These are phyloP conservation scores for Ellobius talpinus DNA, from an alignment of 2,113 vertebrate genomes.

Conservation along the genomic window DNA sequence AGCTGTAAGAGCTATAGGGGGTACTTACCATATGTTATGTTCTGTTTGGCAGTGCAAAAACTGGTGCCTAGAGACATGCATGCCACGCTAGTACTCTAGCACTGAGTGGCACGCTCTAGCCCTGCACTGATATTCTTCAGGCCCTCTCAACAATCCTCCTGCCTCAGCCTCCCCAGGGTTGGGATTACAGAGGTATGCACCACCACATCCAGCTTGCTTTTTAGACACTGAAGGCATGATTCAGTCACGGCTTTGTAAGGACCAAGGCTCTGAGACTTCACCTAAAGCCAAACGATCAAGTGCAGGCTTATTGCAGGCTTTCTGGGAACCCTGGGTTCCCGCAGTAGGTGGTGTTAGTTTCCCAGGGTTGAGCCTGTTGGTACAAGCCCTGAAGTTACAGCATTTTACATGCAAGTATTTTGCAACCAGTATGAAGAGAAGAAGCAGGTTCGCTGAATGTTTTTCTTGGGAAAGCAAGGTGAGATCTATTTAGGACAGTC, in stretches of 20 bases:
- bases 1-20: not conserved
- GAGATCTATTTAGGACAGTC: not conserved
- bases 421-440: constrained; percentile 33
- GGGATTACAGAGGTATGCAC: not conserved
- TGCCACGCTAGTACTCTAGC: not conserved
- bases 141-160: not conserved
- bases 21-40: not conserved
- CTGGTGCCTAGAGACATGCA: not conserved
- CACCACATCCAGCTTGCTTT: not conserved
- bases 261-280: not conserved
- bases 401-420: constrained; percentile 36
- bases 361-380: constrained; percentile 55
- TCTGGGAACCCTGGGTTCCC: not conserved
- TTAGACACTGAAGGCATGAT: not conserved
- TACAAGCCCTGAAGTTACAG: constrained; percentile 55
- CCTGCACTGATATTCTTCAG: not conserved
- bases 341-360: not conserved
- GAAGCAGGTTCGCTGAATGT: not conserved
- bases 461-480: constrained; percentile 31
- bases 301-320: not conserved
- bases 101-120: not conserved
- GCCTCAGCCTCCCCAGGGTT: not conserved
- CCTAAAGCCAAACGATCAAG: not conserved
- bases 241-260: not conserved
- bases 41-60: no score